Base-by-base conservation (phyloP, 2,797 vertebrate species). In the Trachops cirrhosus region DNA sequence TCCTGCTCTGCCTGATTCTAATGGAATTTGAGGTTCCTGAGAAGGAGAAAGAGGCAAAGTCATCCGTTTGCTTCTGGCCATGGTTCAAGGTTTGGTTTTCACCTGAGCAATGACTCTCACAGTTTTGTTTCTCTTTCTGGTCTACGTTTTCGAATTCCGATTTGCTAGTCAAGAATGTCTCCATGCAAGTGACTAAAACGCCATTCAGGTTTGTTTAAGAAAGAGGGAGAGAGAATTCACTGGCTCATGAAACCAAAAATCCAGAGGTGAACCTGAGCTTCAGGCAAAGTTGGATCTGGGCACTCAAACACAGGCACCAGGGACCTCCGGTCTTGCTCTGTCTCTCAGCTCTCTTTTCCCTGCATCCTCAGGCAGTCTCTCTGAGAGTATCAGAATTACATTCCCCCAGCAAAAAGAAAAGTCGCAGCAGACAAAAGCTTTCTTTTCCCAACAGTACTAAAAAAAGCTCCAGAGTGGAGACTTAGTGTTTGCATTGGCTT, bases 401-500 rank as follows among this genome's bases (percentile, higher is more conserved):
- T 86, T 88, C 50, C 78, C 52, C 73, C 22, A 32, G 41, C 8
- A 11, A 67, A 80, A 86, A 62, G 11, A 67, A 80, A 86, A 62
- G 11, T 73, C 59, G 9, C n/a, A 19, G 34, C 50, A 87, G 62
- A 85, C 22, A 62, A 79, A 75, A 96, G 48, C 39, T 82, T 92
- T 91, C 39, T 95, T 32, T 75, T 95, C 77, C 67, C 44, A 79
- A 44, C 11, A 39, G 59, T 48, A 18, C 37, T 74, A 48, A 92
- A 57, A 73, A 97, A 93, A 93, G 15, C 32, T 85, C 82, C 89
- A 89, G 78, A 15, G 29, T 41, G 37, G 83, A 74, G 26, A 78
- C 24, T 74, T 48, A 91, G 41, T 37, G 59, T 94, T 96, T 93
- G 82, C 57, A 48, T 26, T 18, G 48, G 37, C 18, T 41, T 50